These are phyloP conservation scores for Melipona quadrifasciata DNA, from an alignment of 1,140 invertebrate genomes.

Conservation along the genomic window DNA sequence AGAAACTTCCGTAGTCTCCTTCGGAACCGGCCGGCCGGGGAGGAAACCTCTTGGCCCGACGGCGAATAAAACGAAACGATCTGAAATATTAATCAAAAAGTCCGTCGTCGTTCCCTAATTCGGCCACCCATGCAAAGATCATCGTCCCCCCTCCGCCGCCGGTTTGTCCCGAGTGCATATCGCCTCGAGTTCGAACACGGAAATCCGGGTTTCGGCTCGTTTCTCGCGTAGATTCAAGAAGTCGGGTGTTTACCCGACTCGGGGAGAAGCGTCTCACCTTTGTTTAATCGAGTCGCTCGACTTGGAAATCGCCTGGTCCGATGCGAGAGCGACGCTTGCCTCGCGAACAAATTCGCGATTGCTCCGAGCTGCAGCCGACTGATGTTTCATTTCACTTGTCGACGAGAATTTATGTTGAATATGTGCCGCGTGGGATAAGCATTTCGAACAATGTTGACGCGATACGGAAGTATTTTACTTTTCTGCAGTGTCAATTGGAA, in stretches of 20 bases:
- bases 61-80: constrained; percentile 4
- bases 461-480: too few species aligned
- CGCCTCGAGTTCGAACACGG: too few species aligned
- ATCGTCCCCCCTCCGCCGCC: background rate
- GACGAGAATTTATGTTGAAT: too few species aligned
- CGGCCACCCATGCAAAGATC: background rate
- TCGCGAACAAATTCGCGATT: too few species aligned
- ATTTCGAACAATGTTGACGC: too few species aligned
- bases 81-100: constrained; percentile 35
- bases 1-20: constrained; percentile 9
- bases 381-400: too few species aligned
- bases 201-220: background rate
- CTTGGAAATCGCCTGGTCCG: background rate
- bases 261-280: too few species aligned
- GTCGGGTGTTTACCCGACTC: background rate
- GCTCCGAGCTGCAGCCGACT: too few species aligned
- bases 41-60: background rate
- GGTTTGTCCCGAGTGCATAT: too few species aligned
- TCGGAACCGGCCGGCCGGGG: background rate
- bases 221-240: background rate
- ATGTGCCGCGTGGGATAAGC: too few species aligned
- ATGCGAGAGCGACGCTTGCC: background rate
- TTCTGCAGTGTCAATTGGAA: too few species aligned
- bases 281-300: background rate
- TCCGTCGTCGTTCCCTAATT: background rate